phyloP scores from a whole-genome alignment of 2,888 invertebrate genomes.

The Scrobipalpa costella region DNA sequence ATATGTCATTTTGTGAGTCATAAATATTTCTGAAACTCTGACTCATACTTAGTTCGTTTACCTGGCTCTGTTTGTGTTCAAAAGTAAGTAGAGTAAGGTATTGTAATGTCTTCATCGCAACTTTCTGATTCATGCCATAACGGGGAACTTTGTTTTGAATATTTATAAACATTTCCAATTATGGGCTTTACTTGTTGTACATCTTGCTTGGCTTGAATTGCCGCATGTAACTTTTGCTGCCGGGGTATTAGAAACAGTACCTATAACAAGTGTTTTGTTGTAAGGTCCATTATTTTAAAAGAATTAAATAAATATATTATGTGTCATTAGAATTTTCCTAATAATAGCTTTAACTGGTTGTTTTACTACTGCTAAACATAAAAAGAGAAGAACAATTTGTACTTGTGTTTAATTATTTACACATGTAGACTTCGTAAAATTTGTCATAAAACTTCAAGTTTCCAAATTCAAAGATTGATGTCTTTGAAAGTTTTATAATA shows the following conservation, averaged over 20 bases:
- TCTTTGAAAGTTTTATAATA: not conserved
- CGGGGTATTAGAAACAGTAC: too few relatives aligned
- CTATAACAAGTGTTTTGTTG: too few relatives aligned
- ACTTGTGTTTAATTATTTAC: not conserved
- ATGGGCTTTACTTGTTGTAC: not conserved
- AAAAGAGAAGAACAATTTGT: too few relatives aligned
- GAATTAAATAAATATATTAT: too few relatives aligned
- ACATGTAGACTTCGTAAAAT: not conserved
- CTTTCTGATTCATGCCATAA: constrained; percentile 16
- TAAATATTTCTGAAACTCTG: constrained; percentile 56
- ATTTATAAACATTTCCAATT: not conserved
- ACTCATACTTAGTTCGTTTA: constrained; percentile 64
- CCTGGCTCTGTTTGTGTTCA: constrained; percentile 49
- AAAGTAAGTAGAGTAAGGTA: constrained; percentile 16
- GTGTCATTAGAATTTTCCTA: too few relatives aligned
- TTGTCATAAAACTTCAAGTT: constrained; percentile 8
- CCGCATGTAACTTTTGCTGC: too few relatives aligned
- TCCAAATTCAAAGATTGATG: constrained; percentile 12
- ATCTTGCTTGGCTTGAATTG: not conserved
- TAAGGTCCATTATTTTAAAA: too few relatives aligned
- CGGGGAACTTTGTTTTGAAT: constrained; percentile 7
- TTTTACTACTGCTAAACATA: too few relatives aligned
- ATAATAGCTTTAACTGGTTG: too few relatives aligned
- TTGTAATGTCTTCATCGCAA: constrained; percentile 9
- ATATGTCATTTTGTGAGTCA: constrained; percentile 55